Evolutionary conservation across 2,888 invertebrate species (phyloP), one percentile per base, ranked within the genome.

Genomic region (Stenodera caucasica): DNA sequence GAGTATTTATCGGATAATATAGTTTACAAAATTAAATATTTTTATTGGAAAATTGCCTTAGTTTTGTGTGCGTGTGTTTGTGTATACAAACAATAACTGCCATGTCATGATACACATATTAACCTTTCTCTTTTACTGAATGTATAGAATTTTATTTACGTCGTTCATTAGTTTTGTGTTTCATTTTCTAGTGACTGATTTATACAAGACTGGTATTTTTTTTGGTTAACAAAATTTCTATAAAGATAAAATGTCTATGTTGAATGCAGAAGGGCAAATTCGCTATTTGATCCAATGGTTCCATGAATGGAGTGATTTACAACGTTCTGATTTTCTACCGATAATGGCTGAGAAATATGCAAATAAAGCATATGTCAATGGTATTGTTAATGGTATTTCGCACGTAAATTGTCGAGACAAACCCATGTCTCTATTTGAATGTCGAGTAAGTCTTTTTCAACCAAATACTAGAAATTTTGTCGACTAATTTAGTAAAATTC

Each of bases 221-320:
- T 55, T 56, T 60, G 57, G 57, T 52, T 40, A 37, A 55, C 7
- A 14, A 30, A 33, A 57, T 5, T 32, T 57, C 21, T 45, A 11
- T 11, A 11, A 0, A 8, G 30, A 11, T 11, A 58, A 56, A 68
- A 73, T 72, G 70, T 68, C 70, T n/a, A 76, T 78, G 64, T 76
- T 85, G 55, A 83, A 84, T 63, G 79, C 87, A 33, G 90, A 90
- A 74, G 89, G 89, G 2, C 93, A 94, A 80, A 83, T 94, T 72
- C 85, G 91, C 57, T 94, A 93, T 77, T 82, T 94, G 67, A 83
- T 90, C 59, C 90, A 92, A 76, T 94, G 94, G 94, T 94, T 94
- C 75, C 86, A 87, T 73, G 93, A 94, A 80, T 94, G 92, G 87
- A 93, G 93, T 76, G 94, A 94, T 75, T 84, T 94, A 78, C 94